Conservation (phyloP, 2,113 vertebrate genomes). For the Tupaia chinensis region DNA sequence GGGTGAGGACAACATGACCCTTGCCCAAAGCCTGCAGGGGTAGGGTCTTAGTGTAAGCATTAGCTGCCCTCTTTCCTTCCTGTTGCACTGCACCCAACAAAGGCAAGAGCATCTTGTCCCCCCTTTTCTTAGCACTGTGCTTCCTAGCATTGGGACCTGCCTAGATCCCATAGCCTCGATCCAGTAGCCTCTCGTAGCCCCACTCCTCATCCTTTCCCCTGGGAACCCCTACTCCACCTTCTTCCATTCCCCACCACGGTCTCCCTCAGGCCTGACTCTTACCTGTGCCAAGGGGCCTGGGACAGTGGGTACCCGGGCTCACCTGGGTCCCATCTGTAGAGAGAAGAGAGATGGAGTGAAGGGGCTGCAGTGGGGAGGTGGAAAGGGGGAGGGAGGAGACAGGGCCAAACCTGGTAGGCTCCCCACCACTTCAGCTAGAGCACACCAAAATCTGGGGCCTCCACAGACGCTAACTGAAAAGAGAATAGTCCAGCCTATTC, state of each 20-base stretch:
- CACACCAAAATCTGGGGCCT: neutral
- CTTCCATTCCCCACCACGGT: neutral
- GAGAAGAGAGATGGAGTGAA: constrained; percentile 40
- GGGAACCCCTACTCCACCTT: neutral
- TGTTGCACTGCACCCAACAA: neutral
- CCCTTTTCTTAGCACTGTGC: neutral
- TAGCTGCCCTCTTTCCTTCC: constrained; percentile 32
- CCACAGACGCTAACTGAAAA: neutral
- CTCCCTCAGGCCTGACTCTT: constrained; percentile 3
- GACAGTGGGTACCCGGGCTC: constrained; percentile 63
- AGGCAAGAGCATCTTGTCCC: neutral
- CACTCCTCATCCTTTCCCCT: neutral
- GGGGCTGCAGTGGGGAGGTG: neutral
- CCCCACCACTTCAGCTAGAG: neutral
- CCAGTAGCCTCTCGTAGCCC: neutral
- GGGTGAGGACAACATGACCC: neutral
- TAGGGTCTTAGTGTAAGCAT: neutral
- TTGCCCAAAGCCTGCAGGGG: neutral
- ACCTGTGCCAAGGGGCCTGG: constrained; percentile 53
- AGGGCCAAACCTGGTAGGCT: neutral
- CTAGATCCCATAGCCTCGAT: too few relatives aligned
- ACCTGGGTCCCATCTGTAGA: constrained; percentile 77
- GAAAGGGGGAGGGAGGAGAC: neutral
- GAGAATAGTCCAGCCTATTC: neutral
- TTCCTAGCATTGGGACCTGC: neutral